Evolutionary conservation across 1,140 invertebrate genomes (phyloP).

Genomic region (Melitaea cinxia): DNA sequence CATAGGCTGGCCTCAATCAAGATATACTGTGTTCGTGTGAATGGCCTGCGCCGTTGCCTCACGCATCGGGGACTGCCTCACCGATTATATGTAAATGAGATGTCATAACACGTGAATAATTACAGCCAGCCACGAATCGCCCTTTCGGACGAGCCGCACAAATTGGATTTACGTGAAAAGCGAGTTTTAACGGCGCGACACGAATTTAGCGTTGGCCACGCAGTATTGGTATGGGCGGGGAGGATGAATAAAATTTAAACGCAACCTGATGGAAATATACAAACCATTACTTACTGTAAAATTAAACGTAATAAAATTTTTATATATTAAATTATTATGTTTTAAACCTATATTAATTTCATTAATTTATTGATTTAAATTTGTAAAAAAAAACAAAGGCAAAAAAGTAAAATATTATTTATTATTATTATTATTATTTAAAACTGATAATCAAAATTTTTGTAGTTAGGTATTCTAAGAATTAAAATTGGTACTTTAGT

Average conservation of each 20-base stretch:
- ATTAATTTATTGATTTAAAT: too few species aligned
- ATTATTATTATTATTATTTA: too few species aligned
- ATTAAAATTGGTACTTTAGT: too few species aligned
- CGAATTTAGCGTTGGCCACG: slow-evolving; percentile 51
- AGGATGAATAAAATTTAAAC: background rate
- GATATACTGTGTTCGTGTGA: slow-evolving; percentile 76
- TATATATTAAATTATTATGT: too few species aligned
- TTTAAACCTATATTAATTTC: too few species aligned
- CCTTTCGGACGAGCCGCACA: slow-evolving; percentile 72
- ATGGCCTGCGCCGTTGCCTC: slow-evolving; percentile 76
- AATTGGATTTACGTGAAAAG: slow-evolving; percentile 78
- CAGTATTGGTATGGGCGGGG: slow-evolving; percentile 40
- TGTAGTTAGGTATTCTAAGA: too few species aligned
- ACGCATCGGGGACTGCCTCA: slow-evolving; percentile 72
- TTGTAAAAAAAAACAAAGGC: too few species aligned
- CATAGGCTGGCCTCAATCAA: slow-evolving; percentile 76
- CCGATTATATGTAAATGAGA: slow-evolving; percentile 80
- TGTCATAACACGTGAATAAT: slow-evolving; percentile 82
- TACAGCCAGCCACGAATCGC: slow-evolving; percentile 74
- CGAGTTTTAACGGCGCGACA: slow-evolving; percentile 66
- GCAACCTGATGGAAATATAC: background rate
- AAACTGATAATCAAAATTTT: too few species aligned
- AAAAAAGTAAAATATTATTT: too few species aligned
- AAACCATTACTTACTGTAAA: background rate
- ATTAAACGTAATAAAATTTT: background rate